phyloP scores from a whole-genome alignment of 2,888 invertebrate genomes.

The Drosophila robusta region DNA sequence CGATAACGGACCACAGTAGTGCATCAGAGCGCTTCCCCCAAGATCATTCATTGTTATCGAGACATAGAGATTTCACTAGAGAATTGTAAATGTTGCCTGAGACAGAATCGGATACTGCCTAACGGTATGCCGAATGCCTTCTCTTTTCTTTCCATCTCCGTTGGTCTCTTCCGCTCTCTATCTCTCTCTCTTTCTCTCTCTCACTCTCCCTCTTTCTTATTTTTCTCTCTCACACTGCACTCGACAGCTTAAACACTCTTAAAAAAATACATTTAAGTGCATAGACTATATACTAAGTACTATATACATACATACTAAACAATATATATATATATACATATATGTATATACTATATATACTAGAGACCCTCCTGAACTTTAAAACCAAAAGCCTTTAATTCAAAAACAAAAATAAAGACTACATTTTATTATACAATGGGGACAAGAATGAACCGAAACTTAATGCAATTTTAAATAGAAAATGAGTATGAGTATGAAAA shows the following conservation, averaged over 20 bases:
- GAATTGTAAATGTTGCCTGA: conserved; percentile 37
- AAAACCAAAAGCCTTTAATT: conserved; percentile 78
- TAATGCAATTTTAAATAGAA: conserved; percentile 54
- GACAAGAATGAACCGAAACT: conserved; percentile 21
- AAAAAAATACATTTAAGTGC: conserved; percentile 43
- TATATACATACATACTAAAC: conserved; percentile 32
- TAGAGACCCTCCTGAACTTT: conserved; percentile 66
- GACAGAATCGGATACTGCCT: conserved; percentile 2
- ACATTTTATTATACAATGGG: conserved; percentile 73
- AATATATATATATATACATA: conserved; percentile 23
- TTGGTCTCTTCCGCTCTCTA: neutral
- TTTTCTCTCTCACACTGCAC: conserved; percentile 22
- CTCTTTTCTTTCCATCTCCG: neutral
- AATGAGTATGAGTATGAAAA: conserved; percentile 21
- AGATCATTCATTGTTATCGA: conserved; percentile 48
- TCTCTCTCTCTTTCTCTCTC: neutral
- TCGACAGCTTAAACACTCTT: conserved; percentile 29
- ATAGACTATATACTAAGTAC: conserved; percentile 49
- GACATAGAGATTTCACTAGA: conserved; percentile 7
- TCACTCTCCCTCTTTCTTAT: neutral
- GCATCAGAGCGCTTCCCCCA: conserved; percentile 43
- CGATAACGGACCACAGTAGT: conserved; percentile 65
- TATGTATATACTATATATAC: conserved; percentile 16
- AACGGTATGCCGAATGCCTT: neutral
- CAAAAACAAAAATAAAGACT: conserved; percentile 76